Base-by-base conservation (phyloP, 2,797 vertebrate genomes). In the Arnoldichthys spilopterus region DNA sequence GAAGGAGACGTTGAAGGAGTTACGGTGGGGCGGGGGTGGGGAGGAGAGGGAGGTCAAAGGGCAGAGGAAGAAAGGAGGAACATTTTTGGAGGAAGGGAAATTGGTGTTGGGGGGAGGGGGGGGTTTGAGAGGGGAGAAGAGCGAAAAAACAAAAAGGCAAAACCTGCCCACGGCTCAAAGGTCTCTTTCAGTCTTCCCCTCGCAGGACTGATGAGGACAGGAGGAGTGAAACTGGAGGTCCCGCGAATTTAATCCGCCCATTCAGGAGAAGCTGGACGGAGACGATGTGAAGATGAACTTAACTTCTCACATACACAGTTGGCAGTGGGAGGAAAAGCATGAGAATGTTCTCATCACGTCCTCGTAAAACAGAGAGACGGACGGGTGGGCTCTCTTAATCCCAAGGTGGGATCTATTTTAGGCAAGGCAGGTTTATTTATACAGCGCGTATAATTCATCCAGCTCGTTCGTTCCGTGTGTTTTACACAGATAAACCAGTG, bases 41-140 rank as follows among this genome's bases (percentile, higher is more conserved):
- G 90, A 88, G 90, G 90, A 90, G 89, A 90, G n/a, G n/a, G 89
- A 93, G 94, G 92, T 93, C 90, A 93, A 94, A 95, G 93, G 93
- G 88, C 91, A 93, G 88, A 91, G 92, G 93, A 93, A 95, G 92
- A 93, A 90, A 92, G 92, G 90, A 92, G 91, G 91, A 93, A 91
- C 89, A 88, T 93, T 93, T 94, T 92, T 89, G 77, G 92, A 95
- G 94, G 94, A 94, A 93, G 92, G 92, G 94, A n/a, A 94, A 93
- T 92, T 89, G 92, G 88, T 89, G 34, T 37, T 37, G 37, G 37
- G 37, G 37, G 37, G 37, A n/a, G n/a, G n/a, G n/a, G n/a, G n/a
- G n/a, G n/a, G n/a, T n/a, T n/a, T n/a, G 81, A 18, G 49, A 85
- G 81, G 84, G 24, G 49, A 34, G 87, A 82, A 84, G 89, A 92